These are phyloP conservation scores for Ianthella basta DNA, from an alignment of 37 sponge, comb jelly and placozoan species.

Conservation along the genomic window DNA sequence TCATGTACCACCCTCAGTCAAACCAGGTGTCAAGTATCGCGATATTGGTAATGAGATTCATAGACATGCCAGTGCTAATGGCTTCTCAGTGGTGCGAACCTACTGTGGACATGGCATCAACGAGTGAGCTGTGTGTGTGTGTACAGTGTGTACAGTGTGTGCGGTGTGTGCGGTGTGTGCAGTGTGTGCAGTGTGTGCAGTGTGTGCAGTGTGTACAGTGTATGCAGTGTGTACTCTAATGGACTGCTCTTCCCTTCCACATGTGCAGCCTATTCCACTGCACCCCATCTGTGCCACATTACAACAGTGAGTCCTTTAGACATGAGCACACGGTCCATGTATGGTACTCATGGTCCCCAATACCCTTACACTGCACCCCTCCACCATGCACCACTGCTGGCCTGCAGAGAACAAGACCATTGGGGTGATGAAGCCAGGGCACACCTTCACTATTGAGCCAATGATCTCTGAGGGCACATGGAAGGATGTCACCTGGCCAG, in stretches of 20 bases:
- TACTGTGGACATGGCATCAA: slow-evolving; percentile 99
- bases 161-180: background rate
- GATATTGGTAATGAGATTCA: slow-evolving; percentile 92
- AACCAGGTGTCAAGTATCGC: slow-evolving; percentile 86
- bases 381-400: background rate
- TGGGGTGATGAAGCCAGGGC: slow-evolving; percentile 95
- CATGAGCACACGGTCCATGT: slow-evolving; percentile 20
- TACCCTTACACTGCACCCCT: background rate
- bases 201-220: too few species aligned
- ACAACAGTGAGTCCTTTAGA: slow-evolving; percentile 71
- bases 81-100: slow-evolving; percentile 86
- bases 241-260: slow-evolving; percentile 22
- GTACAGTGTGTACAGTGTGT: background rate
- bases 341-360: slow-evolving; percentile 1
- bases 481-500: slow-evolving; percentile 94
- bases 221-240: slow-evolving; percentile 65
- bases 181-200: too few species aligned
- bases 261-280: slow-evolving; percentile 82
- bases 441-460: slow-evolving; percentile 97
- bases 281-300: slow-evolving; percentile 93
- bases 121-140: slow-evolving; percentile 52
- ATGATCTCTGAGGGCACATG: slow-evolving; percentile 93
- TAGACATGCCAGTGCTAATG: slow-evolving; percentile 75
- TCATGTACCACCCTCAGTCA: slow-evolving; percentile 54
- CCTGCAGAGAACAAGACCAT: slow-evolving; percentile 91